Evolutionary conservation across 2,888 invertebrate species (phyloP), one percentile per base, ranked within the genome.

Genomic region (Macroteleia sp.): DNA sequence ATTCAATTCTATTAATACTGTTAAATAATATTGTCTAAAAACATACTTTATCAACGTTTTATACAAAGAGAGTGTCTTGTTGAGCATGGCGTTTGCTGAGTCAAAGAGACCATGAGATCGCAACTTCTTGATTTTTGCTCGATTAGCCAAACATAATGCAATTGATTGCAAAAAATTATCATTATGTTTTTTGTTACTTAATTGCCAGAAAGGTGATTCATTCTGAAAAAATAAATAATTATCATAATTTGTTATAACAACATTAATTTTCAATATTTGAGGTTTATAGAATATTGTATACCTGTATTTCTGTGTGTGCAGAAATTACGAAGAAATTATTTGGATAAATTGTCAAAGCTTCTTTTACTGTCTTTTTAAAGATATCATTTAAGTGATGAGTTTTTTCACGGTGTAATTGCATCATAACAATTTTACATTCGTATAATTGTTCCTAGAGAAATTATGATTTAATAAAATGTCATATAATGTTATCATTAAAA

Each of bases 271-370:
- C 25, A 25, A 25, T 5, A 5, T 25, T 25, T 5, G 25, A 3
- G 25, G 6, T 25, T 25, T 25, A 25, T 25, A 25, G 6, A 25
- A 25, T 5, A 25, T 5, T 25, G 25, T 17, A 73, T 86, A 92
- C 92, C 88, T 93, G 93, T 59, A 92, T 88, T 67, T 91, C 91
- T n/a, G 92, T 92, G 67, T 92, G 87, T 14, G 92, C 89, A 28
- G 93, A 92, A 20, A 94, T 87, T 6, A 95, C 85, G 69, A 92
- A 92, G 54, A 94, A 89, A 89, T 95, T 95, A 73, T 94, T 94
- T 94, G 87, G 92, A 94, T 25, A 91, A 46, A 5, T 82, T n/a
- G n/a, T 46, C 67, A 90, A 81, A 59, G 85, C 86, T 52, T 75
- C 70, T 17, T 80, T 69, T 16, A 89, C n/a, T 42, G 77, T 80